phyloP scores from a whole-genome alignment of 2,113 vertebrate genomes.

The Gymnarchus niloticus region DNA sequence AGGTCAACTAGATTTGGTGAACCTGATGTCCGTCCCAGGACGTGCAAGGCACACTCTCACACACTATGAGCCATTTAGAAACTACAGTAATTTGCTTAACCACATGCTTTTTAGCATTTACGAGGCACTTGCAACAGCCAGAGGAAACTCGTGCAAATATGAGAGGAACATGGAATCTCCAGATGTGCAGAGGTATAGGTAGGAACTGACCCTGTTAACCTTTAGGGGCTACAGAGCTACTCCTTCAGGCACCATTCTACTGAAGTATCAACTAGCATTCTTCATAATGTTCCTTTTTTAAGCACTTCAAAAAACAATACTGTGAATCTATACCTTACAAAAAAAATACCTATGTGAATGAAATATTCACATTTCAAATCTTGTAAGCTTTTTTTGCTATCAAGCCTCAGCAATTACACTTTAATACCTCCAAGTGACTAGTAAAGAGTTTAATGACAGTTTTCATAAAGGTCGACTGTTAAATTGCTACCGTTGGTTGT shows the following conservation, averaged over 20 bases:
- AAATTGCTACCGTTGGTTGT: background rate
- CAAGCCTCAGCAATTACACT: background rate
- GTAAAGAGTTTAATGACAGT: background rate
- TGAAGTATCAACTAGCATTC: no score
- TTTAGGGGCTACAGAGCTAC: background rate
- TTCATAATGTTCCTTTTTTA: background rate
- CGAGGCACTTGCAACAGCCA: background rate
- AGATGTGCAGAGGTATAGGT: background rate
- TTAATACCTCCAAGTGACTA: background rate
- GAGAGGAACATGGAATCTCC: background rate
- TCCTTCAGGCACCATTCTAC: background rate
- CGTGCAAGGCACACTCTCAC: background rate
- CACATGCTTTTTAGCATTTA: background rate
- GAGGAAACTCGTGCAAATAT: background rate
- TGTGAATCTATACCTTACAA: background rate
- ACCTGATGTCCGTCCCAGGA: background rate
- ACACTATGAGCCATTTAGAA: no score
- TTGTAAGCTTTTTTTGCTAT: no score
- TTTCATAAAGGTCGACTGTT: background rate
- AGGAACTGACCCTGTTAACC: background rate
- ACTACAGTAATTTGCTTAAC: background rate
- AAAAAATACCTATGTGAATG: background rate
- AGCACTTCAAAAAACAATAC: background rate
- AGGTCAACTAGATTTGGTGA: background rate
- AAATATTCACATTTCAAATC: background rate